Conservation (phyloP, 2,113 vertebrate genomes). For the Menura novaehollandiae region DNA sequence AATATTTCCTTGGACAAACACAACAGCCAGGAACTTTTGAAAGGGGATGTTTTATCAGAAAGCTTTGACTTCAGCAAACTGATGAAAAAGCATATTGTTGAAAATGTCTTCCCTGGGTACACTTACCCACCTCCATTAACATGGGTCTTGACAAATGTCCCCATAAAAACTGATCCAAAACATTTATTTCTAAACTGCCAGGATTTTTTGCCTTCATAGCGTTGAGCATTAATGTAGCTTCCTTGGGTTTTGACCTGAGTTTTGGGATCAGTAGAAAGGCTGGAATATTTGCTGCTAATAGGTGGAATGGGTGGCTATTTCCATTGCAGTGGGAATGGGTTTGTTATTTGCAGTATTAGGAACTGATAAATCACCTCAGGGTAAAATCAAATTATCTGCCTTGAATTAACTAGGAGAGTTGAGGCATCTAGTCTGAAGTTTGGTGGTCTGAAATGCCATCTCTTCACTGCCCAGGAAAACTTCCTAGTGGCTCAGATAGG, state of each 20-base stretch:
- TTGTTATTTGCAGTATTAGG: not conserved
- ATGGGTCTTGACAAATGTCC: not conserved
- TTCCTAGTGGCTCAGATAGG: not conserved
- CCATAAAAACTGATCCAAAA: not conserved
- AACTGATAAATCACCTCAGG: not conserved
- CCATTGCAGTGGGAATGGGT: not conserved
- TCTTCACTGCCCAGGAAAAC: fast-evolving
- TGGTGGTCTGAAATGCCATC: not conserved
- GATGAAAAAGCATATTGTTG: not conserved
- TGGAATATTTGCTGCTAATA: not conserved
- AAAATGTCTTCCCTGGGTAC: not conserved
- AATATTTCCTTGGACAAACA: not conserved
- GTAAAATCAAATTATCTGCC: not conserved
- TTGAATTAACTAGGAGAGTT: not conserved
- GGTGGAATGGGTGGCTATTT: not conserved
- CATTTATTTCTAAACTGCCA: not conserved
- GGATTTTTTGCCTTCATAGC: not conserved
- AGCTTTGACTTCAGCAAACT: not conserved
- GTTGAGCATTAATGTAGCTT: not conserved
- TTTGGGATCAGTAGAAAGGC: not conserved
- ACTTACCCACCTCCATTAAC: not conserved
- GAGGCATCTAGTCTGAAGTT: not conserved
- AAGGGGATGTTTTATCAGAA: not conserved
- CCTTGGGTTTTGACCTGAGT: not conserved
- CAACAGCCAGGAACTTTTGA: not conserved